Percentiles rank a stretch among this genome's conserved stretches.
phyloP scores from a whole-genome alignment of 1,140 invertebrate species.

The Parapsyche elsis region DNA sequence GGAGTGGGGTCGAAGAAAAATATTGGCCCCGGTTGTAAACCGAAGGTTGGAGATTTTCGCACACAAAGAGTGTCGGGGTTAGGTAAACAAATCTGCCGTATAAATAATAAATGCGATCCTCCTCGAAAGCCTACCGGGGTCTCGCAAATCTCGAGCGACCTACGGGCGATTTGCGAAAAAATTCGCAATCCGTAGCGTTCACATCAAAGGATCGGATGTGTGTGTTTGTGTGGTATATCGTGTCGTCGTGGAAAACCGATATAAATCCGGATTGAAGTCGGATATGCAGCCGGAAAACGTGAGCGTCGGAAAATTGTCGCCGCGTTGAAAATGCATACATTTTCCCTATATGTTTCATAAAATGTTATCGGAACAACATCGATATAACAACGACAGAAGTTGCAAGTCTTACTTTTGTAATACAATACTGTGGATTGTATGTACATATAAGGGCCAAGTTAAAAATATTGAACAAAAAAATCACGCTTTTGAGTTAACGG shows the following conservation, averaged over 20 bases:
- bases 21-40: neutral
- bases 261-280: constrained; percentile 20
- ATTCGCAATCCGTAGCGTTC: constrained; percentile 23
- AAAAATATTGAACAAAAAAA: no score
- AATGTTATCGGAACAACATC: no score
- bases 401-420: no score
- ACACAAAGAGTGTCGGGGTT: constrained; percentile 7
- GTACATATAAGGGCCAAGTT: no score
- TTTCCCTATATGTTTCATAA: no score
- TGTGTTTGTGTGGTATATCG: no score
- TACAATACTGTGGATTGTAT: no score
- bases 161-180: constrained; percentile 20
- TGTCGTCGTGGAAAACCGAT: constrained; percentile 11
- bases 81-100: constrained; percentile 29
- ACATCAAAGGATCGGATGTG: constrained; percentile 21
- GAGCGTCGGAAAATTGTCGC: neutral
- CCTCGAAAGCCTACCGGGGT: neutral
- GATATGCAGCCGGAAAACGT: constrained; percentile 1
- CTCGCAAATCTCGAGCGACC: constrained; percentile 18
- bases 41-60: neutral
- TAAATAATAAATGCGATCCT: constrained; percentile 31
- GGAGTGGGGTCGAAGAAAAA: neutral
- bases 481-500: no score
- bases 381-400: no score
- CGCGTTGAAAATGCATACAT: no score